Base-by-base conservation (phyloP, 1,140 invertebrate species). In the Drosophila dunni region DNA sequence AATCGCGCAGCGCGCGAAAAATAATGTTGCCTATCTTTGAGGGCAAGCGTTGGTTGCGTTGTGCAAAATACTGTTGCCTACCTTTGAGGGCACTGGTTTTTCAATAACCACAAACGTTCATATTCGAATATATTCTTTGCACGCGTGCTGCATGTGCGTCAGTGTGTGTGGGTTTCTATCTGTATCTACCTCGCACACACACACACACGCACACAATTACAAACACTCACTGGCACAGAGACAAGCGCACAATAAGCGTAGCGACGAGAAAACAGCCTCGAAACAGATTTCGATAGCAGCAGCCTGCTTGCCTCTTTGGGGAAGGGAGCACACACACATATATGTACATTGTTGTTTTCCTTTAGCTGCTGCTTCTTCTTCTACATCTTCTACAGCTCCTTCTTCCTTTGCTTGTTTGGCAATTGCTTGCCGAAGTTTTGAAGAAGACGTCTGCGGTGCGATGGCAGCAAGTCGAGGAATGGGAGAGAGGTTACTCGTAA, bases 151-250 rank as follows among this genome's bases (percentile, higher is more conserved):
- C 61, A 10, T 71, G 20, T 58, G 48, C 11, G 15, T 61, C 7
- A 45, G 36, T 40, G 60, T 66, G 50, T 44, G 36, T 58, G 36
- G 53, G 46, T 56, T 36, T 29, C 63, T 46, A 70, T 64, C 44
- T 81, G 65, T 76, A 75, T 77, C 48, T 67, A 73, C 45, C 68
- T 71, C 51, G 13, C 61, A 58, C 40, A 65, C 71, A 61, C 56
- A 64, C 62, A 69, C 44, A 72, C 45, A 48, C 38, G 64, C 20
- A 77, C 58, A 66, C 45, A 65, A 15, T 29, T 33, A 63, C 61
- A 20, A 38, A 51, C 36, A 38, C 40, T 48, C 24, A 40, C 51
- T 20, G 15, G 17, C 36, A 20, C 17, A 33, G 45, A 53, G 13
- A 66, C 63, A 7, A 54, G 53, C 40, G 48, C 38, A 38, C 48